A percentile compares a stretch with the other conserved stretches of the same genome.
phyloP scores from a whole-genome alignment of 1,140 invertebrate species.

The Euglossa dilemma region DNA sequence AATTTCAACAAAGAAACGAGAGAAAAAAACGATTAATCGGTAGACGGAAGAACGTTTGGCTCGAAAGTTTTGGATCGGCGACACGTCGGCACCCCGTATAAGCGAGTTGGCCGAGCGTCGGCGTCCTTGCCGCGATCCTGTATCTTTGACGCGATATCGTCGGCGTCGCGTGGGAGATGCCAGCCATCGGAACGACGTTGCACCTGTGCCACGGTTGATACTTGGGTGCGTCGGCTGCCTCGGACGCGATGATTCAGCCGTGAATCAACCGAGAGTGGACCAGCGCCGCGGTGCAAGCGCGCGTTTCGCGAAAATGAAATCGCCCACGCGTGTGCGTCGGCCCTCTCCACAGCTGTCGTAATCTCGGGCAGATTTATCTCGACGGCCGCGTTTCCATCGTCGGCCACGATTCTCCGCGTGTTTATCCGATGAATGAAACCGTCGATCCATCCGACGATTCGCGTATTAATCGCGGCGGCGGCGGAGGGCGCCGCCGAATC shows the following conservation, averaged over 20 bases:
- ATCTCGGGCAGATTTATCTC: slow-evolving; percentile 49
- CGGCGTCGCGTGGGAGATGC: slow-evolving; percentile 35
- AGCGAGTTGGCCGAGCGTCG: background rate
- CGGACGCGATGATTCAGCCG: slow-evolving; percentile 50
- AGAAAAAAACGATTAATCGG: too few relatives aligned
- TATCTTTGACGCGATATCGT: background rate
- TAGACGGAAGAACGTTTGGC: too few relatives aligned
- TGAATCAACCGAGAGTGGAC: slow-evolving; percentile 46
- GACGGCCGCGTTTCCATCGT: slow-evolving; percentile 5
- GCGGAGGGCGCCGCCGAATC: too few relatives aligned
- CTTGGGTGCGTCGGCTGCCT: slow-evolving; percentile 19
- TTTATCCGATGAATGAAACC: slow-evolving; percentile 43
- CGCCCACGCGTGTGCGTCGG: slow-evolving; percentile 45
- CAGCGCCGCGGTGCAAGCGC: background rate
- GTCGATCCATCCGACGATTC: background rate
- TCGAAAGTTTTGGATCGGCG: background rate
- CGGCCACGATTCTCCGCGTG: background rate
- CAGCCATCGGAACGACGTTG: slow-evolving; percentile 35
- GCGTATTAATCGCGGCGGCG: background rate
- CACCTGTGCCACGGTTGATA: slow-evolving; percentile 41
- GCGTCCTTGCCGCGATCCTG: background rate
- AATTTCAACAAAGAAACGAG: too few relatives aligned
- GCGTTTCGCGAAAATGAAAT: slow-evolving; percentile 53
- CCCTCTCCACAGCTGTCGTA: slow-evolving; percentile 31
- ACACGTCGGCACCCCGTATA: background rate